Percentiles rank a stretch among this genome's conserved stretches.
Conservation (phyloP, 2,888 invertebrate genomes). For the Quadriops clusia region DNA sequence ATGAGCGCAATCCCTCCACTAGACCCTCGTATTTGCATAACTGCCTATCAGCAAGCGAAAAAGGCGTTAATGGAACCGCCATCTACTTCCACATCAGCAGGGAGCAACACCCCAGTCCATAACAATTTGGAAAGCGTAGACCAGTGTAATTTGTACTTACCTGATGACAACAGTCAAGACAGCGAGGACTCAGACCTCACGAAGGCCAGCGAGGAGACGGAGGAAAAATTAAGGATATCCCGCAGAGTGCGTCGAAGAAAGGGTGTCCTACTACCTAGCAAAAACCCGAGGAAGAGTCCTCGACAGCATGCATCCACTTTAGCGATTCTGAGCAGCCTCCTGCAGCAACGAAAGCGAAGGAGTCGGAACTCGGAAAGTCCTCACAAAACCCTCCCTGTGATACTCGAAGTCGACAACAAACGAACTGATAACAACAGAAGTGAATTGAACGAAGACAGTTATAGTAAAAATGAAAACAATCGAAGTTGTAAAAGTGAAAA, state of each 20-base stretch:
- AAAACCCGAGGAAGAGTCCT: conserved; percentile 70
- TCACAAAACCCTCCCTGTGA: too few relatives aligned
- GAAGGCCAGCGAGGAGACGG: conserved; percentile 27
- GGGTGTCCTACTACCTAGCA: conserved; percentile 27
- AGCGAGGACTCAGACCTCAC: conserved; percentile 21
- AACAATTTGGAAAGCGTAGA: conserved; percentile 17
- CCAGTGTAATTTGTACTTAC: conserved; percentile 16
- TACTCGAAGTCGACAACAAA: too few relatives aligned
- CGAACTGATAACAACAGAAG: conserved; percentile 18
- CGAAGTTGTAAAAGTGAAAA: too few relatives aligned
- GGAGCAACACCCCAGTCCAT: conserved; percentile 24
- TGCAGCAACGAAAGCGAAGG: conserved; percentile 42
- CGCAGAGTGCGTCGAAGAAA: conserved; percentile 15
- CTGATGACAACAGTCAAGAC: conserved; percentile 28
- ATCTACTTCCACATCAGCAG: conserved; percentile 26
- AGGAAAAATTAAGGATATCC: conserved; percentile 30
- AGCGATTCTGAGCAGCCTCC: conserved; percentile 62
- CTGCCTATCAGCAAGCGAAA: conserved; percentile 36
- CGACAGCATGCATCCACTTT: conserved; percentile 80
- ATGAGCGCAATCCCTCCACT: conserved; percentile 51
- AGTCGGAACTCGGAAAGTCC: too few relatives aligned
- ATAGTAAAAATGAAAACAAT: conserved; percentile 7
- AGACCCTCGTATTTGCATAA: conserved; percentile 43
- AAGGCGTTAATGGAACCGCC: conserved; percentile 31
- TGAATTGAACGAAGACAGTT: conserved; percentile 17